Evolutionary conservation across 2,797 vertebrate species (phyloP), one percentile per base, ranked within the genome.

Genomic region (Arremon aurantiirostris): DNA sequence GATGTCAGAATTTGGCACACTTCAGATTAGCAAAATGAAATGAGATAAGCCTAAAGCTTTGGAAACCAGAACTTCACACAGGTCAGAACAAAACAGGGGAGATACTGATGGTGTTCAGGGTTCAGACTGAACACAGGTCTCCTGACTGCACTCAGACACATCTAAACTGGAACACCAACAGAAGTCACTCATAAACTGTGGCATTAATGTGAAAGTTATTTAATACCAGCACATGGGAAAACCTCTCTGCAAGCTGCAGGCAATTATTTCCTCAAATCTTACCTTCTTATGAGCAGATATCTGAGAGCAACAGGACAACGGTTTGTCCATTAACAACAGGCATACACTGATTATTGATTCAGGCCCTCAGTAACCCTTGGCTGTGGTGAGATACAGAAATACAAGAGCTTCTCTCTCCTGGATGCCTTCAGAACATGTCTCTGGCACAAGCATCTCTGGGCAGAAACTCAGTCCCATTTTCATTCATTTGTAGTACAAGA

Each of bases 1-100:
- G 55, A 95, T 69, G 69, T 96, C 93, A 94, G 91, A 86, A 90
- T 86, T 60, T 88, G 90, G 87, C 93, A 91, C 22, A 27, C 32
- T 35, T 80, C 50, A 89, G 41, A 28, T 68, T 69, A 78, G 50
- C 35, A 61, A 80, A 90, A 68, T 75, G n/a, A 75, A 89, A 78
- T 49, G 35, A 94, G 35, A 30, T 80, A 96, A 92, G 61, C 20
- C 39, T 66, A 59, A 84, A 84, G 8, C 76, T 75, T 86, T 89
- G 53, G 53, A 70, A 92, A 85, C 17, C 17, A 70, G 47, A 80
- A 75, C 32, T 87, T 75, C 37, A 64, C 4, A 32, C 12, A 14
- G 21, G 13, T 57, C 60, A 77, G 50, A 89, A 68, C 26, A 66
- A 82, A 65, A 23, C 19, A 59, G 61, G 12, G 30, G 12, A 86